A percentile compares a stretch with the other conserved stretches of the same genome.
Evolutionary conservation across 2,888 invertebrate genomes (phyloP).

Genomic region (Danaus chrysippus): DNA sequence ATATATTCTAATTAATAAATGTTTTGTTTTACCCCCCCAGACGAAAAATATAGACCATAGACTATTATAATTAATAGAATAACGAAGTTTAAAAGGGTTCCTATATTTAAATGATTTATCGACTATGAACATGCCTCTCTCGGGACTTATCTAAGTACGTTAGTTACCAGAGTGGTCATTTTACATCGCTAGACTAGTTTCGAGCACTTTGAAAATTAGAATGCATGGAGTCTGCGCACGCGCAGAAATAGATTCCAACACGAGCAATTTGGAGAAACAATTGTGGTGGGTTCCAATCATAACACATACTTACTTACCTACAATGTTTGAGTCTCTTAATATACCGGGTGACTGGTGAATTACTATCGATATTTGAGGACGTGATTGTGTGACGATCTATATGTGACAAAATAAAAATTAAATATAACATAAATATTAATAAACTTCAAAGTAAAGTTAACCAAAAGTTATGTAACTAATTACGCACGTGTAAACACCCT

Average conservation of each 20-base stretch:
- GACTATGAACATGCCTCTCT: conserved; percentile 12
- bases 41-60: background rate
- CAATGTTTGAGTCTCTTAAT: no score
- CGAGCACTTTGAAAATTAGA: conserved; percentile 22
- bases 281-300: conserved; percentile 20
- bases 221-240: conserved; percentile 24
- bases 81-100: background rate
- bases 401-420: no score
- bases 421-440: no score
- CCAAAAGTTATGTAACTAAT: no score
- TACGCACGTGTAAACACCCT: no score
- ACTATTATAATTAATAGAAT: background rate
- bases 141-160: conserved; percentile 20
- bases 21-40: background rate
- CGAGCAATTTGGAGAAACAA: conserved; percentile 26
- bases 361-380: no score
- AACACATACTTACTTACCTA: no score
- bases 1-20: background rate
- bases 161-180: conserved; percentile 17
- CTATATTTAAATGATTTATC: conserved; percentile 4
- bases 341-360: no score
- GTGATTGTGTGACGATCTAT: no score
- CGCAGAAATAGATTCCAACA: conserved; percentile 23
- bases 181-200: conserved; percentile 14
- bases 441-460: no score